Conservation (phyloP, 2,888 invertebrate species). For the Mimumesa dahlbomi region DNA sequence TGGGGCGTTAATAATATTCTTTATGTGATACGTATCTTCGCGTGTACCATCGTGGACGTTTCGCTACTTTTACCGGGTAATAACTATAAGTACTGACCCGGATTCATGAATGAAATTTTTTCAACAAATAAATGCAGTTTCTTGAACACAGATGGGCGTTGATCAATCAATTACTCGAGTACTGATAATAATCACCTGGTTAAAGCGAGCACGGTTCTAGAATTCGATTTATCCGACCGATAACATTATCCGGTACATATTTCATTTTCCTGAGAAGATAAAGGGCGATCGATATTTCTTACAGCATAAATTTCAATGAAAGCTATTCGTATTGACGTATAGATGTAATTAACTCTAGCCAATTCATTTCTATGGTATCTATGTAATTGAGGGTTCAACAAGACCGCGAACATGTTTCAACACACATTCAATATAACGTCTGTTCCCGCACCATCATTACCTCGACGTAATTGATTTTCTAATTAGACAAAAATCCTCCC, state of each 20-base stretch:
- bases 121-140: slow-evolving; percentile 1
- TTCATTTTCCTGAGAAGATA: slow-evolving; percentile 26
- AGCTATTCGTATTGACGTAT: too few species aligned
- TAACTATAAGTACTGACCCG: slow-evolving; percentile 4
- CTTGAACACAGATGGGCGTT: slow-evolving; percentile 9
- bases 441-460: not conserved
- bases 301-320: not conserved
- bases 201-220: slow-evolving; percentile 4
- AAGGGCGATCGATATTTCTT: slow-evolving; percentile 6
- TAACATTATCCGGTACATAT: slow-evolving; percentile 15
- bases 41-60: not conserved
- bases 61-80: not conserved
- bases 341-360: too few species aligned
- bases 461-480: not conserved
- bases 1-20: not conserved
- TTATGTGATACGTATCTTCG: not conserved
- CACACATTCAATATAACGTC: not conserved
- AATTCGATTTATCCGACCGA: slow-evolving; percentile 11
- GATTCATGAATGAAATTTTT: slow-evolving; percentile 25
- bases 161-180: slow-evolving; percentile 27
- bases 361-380: not conserved
- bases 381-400: not conserved
- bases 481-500: slow-evolving; percentile 66
- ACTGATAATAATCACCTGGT: slow-evolving; percentile 19
- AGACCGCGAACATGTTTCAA: not conserved